A percentile compares a stretch with the other conserved stretches of the same genome.
Evolutionary conservation across 2,888 invertebrate genomes (phyloP).

Genomic region (Biston betularia): DNA sequence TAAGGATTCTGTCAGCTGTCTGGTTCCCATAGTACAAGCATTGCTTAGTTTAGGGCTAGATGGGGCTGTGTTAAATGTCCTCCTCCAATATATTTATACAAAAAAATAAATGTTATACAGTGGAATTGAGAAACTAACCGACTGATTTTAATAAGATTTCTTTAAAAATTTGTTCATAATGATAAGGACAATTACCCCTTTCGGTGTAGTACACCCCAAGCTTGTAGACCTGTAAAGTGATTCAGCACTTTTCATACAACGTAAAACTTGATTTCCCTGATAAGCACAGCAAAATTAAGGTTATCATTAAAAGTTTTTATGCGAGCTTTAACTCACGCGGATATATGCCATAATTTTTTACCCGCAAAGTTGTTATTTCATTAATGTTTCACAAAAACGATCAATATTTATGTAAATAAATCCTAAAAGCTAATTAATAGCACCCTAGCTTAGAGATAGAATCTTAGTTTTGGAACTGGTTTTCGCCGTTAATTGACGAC

Average conservation of each 20-base stretch:
- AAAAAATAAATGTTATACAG: too few species aligned
- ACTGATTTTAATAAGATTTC: too few species aligned
- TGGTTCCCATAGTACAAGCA: too few species aligned
- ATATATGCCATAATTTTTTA: constrained; percentile 15
- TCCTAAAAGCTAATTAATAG: constrained; percentile 22
- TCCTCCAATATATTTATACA: too few species aligned
- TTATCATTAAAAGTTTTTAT: constrained; percentile 25
- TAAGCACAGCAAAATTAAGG: constrained; percentile 16
- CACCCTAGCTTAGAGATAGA: constrained; percentile 13
- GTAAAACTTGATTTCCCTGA: background rate
- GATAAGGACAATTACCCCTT: too few species aligned
- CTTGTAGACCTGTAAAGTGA: background rate
- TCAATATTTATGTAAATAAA: constrained; percentile 30
- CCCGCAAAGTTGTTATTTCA: constrained; percentile 10
- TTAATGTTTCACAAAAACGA: constrained; percentile 24
- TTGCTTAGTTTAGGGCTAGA: too few species aligned
- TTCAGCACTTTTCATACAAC: background rate
- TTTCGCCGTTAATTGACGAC: constrained; percentile 1
- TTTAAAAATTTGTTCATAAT: too few species aligned
- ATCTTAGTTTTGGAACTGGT: constrained; percentile 23
- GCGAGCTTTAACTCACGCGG: background rate
- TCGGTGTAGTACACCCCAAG: too few species aligned
- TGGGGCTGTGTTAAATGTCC: too few species aligned
- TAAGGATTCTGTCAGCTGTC: too few species aligned
- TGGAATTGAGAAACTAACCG: too few species aligned